Evolutionary conservation across 2,113 vertebrate genomes (phyloP).

Genomic region (Entelurus aequoreus): DNA sequence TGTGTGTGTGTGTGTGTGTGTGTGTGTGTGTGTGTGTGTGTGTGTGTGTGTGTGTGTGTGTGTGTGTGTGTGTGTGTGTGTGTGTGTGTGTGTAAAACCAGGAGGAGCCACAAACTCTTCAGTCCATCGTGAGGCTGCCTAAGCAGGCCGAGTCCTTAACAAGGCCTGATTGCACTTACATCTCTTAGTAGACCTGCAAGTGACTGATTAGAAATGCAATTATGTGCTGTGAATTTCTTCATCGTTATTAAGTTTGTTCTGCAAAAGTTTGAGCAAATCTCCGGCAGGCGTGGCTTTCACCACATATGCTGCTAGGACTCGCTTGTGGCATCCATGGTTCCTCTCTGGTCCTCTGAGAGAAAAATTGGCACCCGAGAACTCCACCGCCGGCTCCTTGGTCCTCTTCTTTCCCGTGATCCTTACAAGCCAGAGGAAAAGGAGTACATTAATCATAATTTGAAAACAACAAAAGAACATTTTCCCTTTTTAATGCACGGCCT

Average conservation of each 20-base stretch:
- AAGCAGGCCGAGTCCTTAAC: constrained; percentile 62
- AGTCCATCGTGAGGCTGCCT: constrained; percentile 41
- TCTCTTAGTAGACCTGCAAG: constrained; percentile 59
- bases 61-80: neutral
- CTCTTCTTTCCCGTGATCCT: constrained; percentile 46
- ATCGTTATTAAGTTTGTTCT: constrained; percentile 41
- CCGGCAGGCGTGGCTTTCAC: constrained; percentile 8
- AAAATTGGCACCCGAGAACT: constrained; percentile 26
- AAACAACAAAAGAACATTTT: constrained; percentile 29
- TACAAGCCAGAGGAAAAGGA: neutral
- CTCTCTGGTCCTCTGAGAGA: constrained; percentile 28
- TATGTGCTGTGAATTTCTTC: constrained; percentile 45
- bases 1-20: constrained; percentile 9
- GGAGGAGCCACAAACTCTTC: constrained; percentile 29
- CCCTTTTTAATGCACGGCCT: constrained; percentile 18
- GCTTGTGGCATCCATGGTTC: constrained; percentile 38
- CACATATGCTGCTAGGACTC: constrained; percentile 6
- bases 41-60: too few relatives aligned
- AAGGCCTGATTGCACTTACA: constrained; percentile 74
- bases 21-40: neutral
- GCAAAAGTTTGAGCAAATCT: constrained; percentile 7
- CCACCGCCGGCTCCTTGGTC: constrained; percentile 20
- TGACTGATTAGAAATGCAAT: constrained; percentile 59
- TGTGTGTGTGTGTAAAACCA: constrained; percentile 16
- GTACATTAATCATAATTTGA: constrained; percentile 18